Percentiles rank a stretch among this genome's conserved stretches.
Evolutionary conservation across 1,140 invertebrate genomes (phyloP).

Genomic region (Bicyclus anynana): DNA sequence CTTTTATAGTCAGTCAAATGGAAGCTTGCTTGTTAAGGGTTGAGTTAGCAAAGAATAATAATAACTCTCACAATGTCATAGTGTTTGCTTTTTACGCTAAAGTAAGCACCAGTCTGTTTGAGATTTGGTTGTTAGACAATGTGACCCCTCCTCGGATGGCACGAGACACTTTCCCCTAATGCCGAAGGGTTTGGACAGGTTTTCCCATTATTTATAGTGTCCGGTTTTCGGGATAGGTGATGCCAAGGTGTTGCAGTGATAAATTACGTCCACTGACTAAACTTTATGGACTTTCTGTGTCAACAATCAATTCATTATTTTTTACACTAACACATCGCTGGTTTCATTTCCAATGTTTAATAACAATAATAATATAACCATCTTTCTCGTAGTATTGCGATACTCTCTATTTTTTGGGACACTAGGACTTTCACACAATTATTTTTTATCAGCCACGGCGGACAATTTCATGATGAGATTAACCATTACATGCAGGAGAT

Average conservation of each 20-base stretch:
- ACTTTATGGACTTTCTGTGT: conserved; percentile 21
- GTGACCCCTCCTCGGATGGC: conserved; percentile 27
- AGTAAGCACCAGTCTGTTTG: neutral
- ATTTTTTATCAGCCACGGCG: too few species aligned
- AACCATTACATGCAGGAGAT: too few species aligned
- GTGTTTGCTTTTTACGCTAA: conserved; percentile 4
- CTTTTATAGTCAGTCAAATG: too few species aligned
- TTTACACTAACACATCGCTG: neutral
- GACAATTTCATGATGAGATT: too few species aligned
- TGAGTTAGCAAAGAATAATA: neutral
- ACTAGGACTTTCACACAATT: too few species aligned
- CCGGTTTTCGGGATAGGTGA: conserved; percentile 62
- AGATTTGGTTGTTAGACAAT: conserved; percentile 10
- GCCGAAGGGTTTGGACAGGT: conserved; percentile 50
- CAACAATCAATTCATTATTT: conserved; percentile 10
- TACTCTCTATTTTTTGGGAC: too few species aligned
- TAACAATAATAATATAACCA: too few species aligned
- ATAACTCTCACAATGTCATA: conserved; percentile 1
- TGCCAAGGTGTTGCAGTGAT: conserved; percentile 34
- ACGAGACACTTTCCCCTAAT: conserved; percentile 56
- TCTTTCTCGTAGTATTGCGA: too few species aligned
- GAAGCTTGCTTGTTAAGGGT: neutral
- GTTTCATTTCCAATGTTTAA: neutral
- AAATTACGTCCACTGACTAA: conserved; percentile 28
- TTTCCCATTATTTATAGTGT: conserved; percentile 63